Percentiles rank a stretch among this genome's conserved stretches.
These are phyloP conservation scores for Drosophila ambigua DNA, from an alignment of 1,140 invertebrate genomes.

Conservation along the genomic window DNA sequence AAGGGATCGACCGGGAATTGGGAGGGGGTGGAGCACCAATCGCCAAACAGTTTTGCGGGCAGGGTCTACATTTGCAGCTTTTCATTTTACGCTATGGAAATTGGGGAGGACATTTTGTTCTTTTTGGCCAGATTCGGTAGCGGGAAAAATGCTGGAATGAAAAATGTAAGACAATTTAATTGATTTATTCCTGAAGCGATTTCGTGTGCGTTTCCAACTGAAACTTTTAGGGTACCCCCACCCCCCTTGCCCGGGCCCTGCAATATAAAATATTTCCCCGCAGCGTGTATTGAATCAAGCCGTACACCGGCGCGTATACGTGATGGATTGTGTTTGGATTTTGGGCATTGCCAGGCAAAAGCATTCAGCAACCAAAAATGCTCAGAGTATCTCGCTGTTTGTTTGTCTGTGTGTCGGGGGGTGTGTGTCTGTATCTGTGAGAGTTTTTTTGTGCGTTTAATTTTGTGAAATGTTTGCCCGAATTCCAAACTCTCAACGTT, in stretches of 20 bases:
- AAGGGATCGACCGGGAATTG: constrained; percentile 22
- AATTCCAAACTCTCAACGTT: constrained; percentile 50
- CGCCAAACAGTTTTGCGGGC: background rate
- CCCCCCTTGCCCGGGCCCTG: too few species aligned
- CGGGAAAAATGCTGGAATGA: constrained; percentile 13
- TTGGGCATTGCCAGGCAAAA: background rate
- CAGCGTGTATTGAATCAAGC: constrained; percentile 20
- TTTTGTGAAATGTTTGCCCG: constrained; percentile 61
- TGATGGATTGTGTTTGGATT: constrained; percentile 25
- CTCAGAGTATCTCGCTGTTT: constrained; percentile 8
- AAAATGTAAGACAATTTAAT: constrained; percentile 37
- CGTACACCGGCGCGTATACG: constrained; percentile 7
- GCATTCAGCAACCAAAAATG: background rate
- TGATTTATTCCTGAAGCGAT: constrained; percentile 32
- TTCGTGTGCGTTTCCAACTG: background rate
- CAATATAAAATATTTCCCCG: constrained; percentile 1
- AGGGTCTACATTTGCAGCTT: constrained; percentile 31
- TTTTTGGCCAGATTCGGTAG: constrained; percentile 13
- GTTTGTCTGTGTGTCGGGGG: constrained; percentile 1
- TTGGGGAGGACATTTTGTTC: constrained; percentile 19
- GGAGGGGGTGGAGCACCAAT: background rate
- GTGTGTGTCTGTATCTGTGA: background rate
- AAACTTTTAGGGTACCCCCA: constrained; percentile 10
- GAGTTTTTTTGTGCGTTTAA: constrained; percentile 47
- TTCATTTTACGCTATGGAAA: constrained; percentile 49